Evolutionary conservation across 2,888 invertebrate genomes (phyloP), one percentile per base, ranked within the genome.

Genomic region (Tachina grossa): DNA sequence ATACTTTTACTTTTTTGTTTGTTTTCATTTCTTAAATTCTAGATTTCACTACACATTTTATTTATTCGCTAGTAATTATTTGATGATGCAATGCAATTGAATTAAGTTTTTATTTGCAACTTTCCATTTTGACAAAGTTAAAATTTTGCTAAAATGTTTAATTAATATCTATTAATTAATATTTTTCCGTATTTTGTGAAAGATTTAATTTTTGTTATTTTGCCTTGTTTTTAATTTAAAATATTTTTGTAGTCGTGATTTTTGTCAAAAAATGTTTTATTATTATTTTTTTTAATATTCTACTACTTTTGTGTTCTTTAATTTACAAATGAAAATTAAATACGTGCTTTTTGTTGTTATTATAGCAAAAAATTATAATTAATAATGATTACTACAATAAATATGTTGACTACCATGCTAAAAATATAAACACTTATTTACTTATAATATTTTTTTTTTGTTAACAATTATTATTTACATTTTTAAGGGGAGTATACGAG

Each of bases 1-100:
- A 19, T 71, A 71, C 65, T 47, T 39, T 31, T 31, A 6, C 4
- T 2, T 31, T 31, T 2, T 31, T 31, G 1, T 65, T 75, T 55
- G 51, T 68, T 57, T 45, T 66, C 51, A 49, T 51, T 68, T 75
- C 82, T 76, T 83, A 83, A 76, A 55, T 61, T n/a, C 76, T 83
- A 84, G 43, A 84, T 84, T 84, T 84, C 49, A 75, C 84, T 80
- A 79, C 75, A 79, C 11, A 19, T 78, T 78, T 57, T 47, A 59
- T 76, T 14, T 80, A 66, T 68, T 55, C 31, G 11, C 66, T 79
- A 75, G 69, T 80, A 76, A 71, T 57, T 63, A 63, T 75, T 75
- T 80, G 9, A 75, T 81, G 66, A 75, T 81, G 66, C 61, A 74
- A 74, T 82, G 59, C 53, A 71, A 31, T 72, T 22, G 43, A 49